Conservation (phyloP, 2,797 vertebrate species). For the Sebastiscus tertius region DNA sequence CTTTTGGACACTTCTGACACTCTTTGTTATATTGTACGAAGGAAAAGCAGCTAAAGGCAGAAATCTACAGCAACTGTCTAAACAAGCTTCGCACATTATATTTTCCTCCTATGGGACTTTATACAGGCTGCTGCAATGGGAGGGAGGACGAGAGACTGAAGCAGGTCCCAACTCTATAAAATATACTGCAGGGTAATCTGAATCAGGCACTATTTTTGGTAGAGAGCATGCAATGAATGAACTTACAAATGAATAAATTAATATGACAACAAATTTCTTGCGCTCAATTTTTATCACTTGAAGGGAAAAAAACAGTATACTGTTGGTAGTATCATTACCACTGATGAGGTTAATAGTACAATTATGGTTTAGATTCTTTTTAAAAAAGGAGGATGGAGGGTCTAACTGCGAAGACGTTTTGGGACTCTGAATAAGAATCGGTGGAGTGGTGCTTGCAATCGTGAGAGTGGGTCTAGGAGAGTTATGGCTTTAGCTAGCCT, state of each 20-base stretch:
- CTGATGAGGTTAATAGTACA: conserved; percentile 12
- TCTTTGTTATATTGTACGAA: not conserved
- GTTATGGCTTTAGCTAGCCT: conserved; percentile 76
- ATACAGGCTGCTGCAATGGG: not conserved
- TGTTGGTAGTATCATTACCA: not conserved
- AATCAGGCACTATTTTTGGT: not conserved
- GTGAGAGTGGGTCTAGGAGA: conserved; percentile 72
- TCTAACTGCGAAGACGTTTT: conserved; percentile 44
- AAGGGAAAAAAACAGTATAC: not conserved
- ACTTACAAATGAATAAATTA: too few species aligned
- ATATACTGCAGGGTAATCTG: not conserved
- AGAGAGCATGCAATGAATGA: not conserved
- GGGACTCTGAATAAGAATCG: conserved; percentile 57
- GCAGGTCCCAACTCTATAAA: not conserved
- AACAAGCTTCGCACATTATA: not conserved
- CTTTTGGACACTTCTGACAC: not conserved
- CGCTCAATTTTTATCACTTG: too few species aligned
- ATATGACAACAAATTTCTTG: too few species aligned
- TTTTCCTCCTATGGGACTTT: not conserved
- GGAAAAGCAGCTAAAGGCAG: not conserved
- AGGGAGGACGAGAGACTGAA: not conserved
- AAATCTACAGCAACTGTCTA: not conserved
- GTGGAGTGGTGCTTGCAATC: conserved; percentile 69
- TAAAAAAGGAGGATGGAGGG: not conserved
- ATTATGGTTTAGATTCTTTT: conserved; percentile 15